A percentile compares a stretch with the other conserved stretches of the same genome.
These are phyloP conservation scores for Aix galericulata DNA, from an alignment of 2,113 vertebrate genomes.

Conservation along the genomic window DNA sequence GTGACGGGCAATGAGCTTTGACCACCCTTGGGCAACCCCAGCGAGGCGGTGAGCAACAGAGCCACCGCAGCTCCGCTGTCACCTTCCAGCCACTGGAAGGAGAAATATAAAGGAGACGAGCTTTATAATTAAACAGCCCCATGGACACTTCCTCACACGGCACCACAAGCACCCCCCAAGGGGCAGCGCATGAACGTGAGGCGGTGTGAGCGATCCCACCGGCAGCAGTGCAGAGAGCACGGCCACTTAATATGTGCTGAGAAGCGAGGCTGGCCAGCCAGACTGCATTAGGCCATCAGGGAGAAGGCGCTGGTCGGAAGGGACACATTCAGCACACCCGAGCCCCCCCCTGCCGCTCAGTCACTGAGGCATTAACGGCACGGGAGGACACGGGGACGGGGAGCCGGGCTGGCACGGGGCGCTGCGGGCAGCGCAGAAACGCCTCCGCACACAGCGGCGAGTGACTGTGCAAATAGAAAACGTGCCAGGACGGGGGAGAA, in stretches of 20 bases:
- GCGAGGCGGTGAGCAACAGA: not conserved
- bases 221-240: not conserved
- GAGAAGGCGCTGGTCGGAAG: constrained; percentile 32
- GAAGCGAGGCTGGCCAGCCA: constrained; percentile 27
- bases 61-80: rapidly evolving
- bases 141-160: not conserved
- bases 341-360: not conserved
- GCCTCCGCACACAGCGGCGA: rapidly evolving
- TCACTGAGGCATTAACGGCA: constrained; percentile 38
- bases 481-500: not conserved
- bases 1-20: not conserved
- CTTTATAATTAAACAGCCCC: constrained; percentile 12
- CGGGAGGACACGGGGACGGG: not conserved
- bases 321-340: constrained; percentile 56
- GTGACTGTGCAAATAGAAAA: not conserved
- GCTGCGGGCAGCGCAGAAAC: not conserved
- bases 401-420: rapidly evolving
- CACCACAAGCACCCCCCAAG: not conserved
- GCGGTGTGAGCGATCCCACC: not conserved
- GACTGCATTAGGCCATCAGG: not conserved
- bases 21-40: not conserved
- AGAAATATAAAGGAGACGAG: not conserved
- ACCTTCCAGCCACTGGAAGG: not conserved
- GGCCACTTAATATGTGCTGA: not conserved
- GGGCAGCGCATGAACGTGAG: constrained; percentile 27